Conservation (phyloP, 2,888 invertebrate species). For the Pseudococcus longispinus region DNA sequence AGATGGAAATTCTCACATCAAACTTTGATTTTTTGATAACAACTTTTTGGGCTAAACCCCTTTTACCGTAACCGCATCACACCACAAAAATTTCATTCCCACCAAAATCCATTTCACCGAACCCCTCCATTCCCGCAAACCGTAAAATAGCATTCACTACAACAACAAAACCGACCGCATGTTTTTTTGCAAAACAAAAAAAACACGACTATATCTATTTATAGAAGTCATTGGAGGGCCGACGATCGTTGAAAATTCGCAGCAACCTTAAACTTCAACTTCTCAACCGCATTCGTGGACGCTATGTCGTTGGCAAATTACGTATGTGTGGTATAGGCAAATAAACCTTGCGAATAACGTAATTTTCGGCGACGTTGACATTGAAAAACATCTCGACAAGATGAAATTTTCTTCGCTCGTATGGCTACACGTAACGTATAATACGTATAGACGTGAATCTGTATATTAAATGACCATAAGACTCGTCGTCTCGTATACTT, state of each 20-base stretch:
- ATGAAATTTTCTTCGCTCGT: background rate
- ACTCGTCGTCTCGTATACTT: too few relatives aligned
- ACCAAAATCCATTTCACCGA: too few relatives aligned
- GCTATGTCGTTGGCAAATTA: background rate
- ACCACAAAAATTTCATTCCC: too few relatives aligned
- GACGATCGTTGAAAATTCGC: constrained; percentile 4
- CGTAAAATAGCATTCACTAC: background rate
- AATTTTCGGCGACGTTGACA: background rate
- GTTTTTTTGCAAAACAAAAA: background rate
- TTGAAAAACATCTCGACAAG: background rate
- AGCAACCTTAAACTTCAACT: constrained; percentile 16
- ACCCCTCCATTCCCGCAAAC: background rate
- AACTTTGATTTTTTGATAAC: too few relatives aligned
- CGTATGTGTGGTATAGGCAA: background rate
- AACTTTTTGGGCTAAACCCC: too few relatives aligned
- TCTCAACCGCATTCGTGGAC: background rate
- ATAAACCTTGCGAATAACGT: background rate
- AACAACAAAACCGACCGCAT: background rate
- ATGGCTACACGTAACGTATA: too few relatives aligned
- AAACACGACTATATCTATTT: background rate
- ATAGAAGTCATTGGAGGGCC: background rate
- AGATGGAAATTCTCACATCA: too few relatives aligned
- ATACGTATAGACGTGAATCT: too few relatives aligned
- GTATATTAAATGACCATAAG: too few relatives aligned
- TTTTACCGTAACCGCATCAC: too few relatives aligned